These are phyloP conservation scores for Drosophila sp. DNA, from an alignment of 1,140 invertebrate genomes.

Conservation along the genomic window DNA sequence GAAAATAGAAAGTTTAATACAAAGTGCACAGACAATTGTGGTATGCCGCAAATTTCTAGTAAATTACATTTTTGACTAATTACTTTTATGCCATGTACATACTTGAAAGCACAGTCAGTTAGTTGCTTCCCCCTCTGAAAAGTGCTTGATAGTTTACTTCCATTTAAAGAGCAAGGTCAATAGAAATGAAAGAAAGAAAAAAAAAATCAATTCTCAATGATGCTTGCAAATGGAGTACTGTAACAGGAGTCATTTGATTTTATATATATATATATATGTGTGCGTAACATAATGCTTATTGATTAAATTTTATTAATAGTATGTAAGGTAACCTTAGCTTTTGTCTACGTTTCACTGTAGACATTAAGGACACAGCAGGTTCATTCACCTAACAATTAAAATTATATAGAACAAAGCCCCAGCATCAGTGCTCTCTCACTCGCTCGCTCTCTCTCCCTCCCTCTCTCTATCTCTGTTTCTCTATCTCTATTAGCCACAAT, in stretches of 20 bases:
- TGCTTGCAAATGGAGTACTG: neutral
- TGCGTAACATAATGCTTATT: conserved; percentile 48
- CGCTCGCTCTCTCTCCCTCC: neutral
- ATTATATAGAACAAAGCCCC: conserved; percentile 22
- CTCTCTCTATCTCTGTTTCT: neutral
- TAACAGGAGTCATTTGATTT: neutral
- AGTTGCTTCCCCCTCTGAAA: neutral
- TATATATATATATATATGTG: neutral
- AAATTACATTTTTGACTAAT: conserved; percentile 18
- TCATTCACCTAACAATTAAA: conserved; percentile 60
- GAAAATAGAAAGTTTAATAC: conserved; percentile 2
- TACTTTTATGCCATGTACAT: conserved; percentile 10
- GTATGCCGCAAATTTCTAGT: conserved; percentile 1
- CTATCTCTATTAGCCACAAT: conserved; percentile 8
- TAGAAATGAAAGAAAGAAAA: neutral
- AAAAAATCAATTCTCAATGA: conserved; percentile 9
- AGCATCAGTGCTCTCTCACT: neutral
- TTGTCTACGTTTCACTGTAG: conserved; percentile 33
- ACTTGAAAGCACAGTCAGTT: neutral
- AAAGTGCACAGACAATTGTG: conserved; percentile 8
- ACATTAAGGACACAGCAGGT: conserved; percentile 54
- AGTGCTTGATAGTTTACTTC: neutral
- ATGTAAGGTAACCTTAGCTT: conserved; percentile 36
- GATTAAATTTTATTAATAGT: conserved; percentile 59
- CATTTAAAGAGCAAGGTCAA: conserved; percentile 6